Evolutionary conservation across 2,888 invertebrate species (phyloP).

Genomic region (Ophion obscuratus): DNA sequence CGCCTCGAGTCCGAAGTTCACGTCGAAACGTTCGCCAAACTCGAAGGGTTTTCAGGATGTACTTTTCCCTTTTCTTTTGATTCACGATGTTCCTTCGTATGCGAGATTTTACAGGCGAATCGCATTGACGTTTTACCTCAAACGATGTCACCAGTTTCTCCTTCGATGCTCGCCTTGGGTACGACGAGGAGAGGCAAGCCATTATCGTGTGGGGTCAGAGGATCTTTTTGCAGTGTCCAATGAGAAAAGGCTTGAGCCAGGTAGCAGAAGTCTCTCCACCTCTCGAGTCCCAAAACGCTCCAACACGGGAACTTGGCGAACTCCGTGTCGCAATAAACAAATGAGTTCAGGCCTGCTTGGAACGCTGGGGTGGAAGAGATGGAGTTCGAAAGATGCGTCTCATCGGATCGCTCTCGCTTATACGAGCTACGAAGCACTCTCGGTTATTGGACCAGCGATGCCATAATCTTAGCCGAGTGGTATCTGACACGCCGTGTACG

Average conservation of each 20-base stretch:
- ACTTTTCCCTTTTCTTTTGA: neutral
- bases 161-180: neutral
- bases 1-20: neutral
- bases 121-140: neutral
- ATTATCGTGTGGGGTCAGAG: neutral
- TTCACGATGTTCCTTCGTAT: neutral
- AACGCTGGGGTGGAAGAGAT: constrained; percentile 3
- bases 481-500: constrained; percentile 21
- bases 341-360: constrained; percentile 12
- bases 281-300: neutral
- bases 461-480: constrained; percentile 53
- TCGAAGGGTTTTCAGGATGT: neutral
- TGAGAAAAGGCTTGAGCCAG: neutral
- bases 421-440: constrained; percentile 39
- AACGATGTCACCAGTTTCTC: neutral
- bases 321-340: constrained; percentile 28
- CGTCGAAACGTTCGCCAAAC: neutral
- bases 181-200: neutral
- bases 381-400: constrained; percentile 8
- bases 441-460: constrained; percentile 49
- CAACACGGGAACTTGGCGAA: neutral
- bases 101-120: too few relatives aligned
- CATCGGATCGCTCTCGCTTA: neutral
- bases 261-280: neutral
- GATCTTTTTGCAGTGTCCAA: neutral